These are phyloP conservation scores for Diadophis punctatus DNA, from an alignment of 2,113 vertebrate genomes.

Conservation along the genomic window DNA sequence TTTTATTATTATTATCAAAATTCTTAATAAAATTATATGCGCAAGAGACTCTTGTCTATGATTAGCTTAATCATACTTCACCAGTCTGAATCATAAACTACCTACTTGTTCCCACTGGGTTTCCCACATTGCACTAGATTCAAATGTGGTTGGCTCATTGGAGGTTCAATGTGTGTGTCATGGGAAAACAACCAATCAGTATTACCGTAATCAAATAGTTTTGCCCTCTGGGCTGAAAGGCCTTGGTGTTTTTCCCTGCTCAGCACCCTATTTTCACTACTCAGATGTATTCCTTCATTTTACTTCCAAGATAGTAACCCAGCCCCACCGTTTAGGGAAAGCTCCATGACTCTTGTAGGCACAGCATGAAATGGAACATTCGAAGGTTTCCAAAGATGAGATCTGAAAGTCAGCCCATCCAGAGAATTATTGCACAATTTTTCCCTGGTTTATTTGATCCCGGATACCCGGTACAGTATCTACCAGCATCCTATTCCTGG, in stretches of 20 bases:
- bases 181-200: not conserved
- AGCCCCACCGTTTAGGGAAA: not conserved
- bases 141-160: not conserved
- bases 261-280: not conserved
- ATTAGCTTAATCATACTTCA: not conserved
- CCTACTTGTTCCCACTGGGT: not conserved
- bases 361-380: not conserved
- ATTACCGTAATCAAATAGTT: not conserved
- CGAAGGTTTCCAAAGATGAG: not conserved
- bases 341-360: not conserved
- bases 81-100: not conserved
- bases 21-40: not conserved
- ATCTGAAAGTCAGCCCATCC: not conserved
- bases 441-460: not conserved
- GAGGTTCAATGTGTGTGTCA: not conserved
- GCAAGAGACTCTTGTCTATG: not conserved
- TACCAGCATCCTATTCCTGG: not conserved
- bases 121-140: not conserved
- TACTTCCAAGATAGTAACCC: not conserved
- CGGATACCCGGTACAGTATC: not conserved
- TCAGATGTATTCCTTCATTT: not conserved
- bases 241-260: not conserved
- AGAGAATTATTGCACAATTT: not conserved
- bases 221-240: not conserved
- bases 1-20: not conserved